A percentile compares a stretch with the other conserved stretches of the same genome.
These are phyloP conservation scores for Drosophila nasuta DNA, from an alignment of 1,140 invertebrate species.

Conservation along the genomic window DNA sequence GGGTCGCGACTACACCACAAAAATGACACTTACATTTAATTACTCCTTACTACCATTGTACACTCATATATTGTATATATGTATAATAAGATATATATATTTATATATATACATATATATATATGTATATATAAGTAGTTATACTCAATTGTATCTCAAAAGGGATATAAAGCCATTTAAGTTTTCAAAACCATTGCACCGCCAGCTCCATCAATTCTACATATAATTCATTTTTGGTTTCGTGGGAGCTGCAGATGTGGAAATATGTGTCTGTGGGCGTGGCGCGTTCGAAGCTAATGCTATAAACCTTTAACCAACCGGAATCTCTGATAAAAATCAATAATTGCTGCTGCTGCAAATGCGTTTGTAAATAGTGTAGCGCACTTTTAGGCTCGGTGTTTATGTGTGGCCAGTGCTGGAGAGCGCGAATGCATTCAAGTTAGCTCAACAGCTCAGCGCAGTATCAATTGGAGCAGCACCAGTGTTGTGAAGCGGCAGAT, in stretches of 20 bases:
- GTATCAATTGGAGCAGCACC: conserved; percentile 5
- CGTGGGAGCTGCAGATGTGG: conserved; percentile 23
- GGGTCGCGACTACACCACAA: conserved; percentile 52
- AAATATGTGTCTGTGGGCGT: conserved; percentile 26
- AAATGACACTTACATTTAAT: conserved; percentile 69
- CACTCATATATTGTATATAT: conserved; percentile 60
- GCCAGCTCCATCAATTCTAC: conserved; percentile 16
- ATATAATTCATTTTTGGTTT: background rate
- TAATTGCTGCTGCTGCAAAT: background rate
- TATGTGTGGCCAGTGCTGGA: background rate
- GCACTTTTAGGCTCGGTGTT: conserved; percentile 5
- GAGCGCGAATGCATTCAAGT: background rate
- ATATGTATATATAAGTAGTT: conserved; percentile 46
- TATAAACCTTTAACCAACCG: conserved; percentile 15
- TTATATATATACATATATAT: conserved; percentile 46
- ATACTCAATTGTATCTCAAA: conserved; percentile 80
- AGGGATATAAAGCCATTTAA: conserved; percentile 82
- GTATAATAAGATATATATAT: conserved; percentile 40
- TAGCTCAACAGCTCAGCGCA: background rate
- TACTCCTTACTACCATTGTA: conserved; percentile 61
- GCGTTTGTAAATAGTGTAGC: conserved; percentile 12
- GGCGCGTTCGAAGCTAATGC: conserved; percentile 17
- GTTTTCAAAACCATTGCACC: conserved; percentile 69
- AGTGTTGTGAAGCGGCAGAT: conserved; percentile 4
- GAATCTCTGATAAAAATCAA: conserved; percentile 20